A percentile compares a stretch with the other conserved stretches of the same genome.
Evolutionary conservation across 2,113 vertebrate genomes (phyloP).

Genomic region (Varanus salvator): DNA sequence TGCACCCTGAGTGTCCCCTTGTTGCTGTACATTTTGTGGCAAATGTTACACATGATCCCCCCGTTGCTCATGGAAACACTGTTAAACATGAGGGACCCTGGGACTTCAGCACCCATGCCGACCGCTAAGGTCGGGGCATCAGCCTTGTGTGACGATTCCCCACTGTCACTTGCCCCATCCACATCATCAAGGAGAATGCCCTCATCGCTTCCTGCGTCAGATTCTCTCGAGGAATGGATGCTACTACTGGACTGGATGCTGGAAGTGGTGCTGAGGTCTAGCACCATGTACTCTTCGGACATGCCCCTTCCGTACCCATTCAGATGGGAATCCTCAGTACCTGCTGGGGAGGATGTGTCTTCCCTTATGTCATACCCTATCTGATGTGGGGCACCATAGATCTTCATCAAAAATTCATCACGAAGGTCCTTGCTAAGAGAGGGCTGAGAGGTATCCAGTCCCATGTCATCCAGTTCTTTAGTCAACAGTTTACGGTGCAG

Average conservation of each 20-base stretch:
- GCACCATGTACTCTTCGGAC: constrained; percentile 94
- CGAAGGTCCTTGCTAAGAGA: constrained; percentile 95
- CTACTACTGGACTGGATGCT: constrained; percentile 97
- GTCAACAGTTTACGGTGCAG: constrained; percentile 99
- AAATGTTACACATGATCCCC: constrained; percentile 98
- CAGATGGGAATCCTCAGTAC: constrained; percentile 89
- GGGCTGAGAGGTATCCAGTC: constrained; percentile 94
- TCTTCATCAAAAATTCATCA: constrained; percentile 95
- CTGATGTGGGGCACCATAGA: constrained; percentile 91
- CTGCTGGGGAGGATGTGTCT: constrained; percentile 85
- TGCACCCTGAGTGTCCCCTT: constrained; percentile 98
- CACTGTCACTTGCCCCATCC: constrained; percentile 93
- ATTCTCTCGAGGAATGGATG: constrained; percentile 94
- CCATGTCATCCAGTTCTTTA: constrained; percentile 99
- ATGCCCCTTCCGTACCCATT: constrained; percentile 90
- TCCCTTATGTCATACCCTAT: constrained; percentile 89
- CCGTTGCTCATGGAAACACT: constrained; percentile 84
- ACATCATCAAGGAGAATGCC: constrained; percentile 96
- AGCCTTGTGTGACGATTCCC: constrained; percentile 84
- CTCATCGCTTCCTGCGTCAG: constrained; percentile 96
- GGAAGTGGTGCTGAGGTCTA: constrained; percentile 97
- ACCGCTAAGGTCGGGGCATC: constrained; percentile 76
- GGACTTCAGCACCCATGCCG: constrained; percentile 76
- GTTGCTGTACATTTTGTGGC: constrained; percentile 99
- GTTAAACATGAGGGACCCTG: constrained; percentile 85